phyloP scores from a whole-genome alignment of 2,888 invertebrate species.

The Euplexia lucipara region DNA sequence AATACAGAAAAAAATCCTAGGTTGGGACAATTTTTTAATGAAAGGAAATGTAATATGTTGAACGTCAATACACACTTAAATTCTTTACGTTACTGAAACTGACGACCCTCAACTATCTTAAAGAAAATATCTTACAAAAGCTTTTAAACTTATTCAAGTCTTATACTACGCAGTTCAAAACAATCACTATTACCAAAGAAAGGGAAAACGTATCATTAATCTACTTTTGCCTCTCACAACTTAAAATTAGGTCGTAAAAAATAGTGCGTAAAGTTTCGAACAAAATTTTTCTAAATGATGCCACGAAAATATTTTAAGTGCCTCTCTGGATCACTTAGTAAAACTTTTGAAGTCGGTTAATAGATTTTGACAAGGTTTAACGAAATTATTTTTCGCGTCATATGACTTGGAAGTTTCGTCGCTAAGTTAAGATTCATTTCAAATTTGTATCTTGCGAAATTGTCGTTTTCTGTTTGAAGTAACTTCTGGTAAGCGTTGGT shows the following conservation, averaged over 20 bases:
- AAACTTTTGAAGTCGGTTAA: neutral
- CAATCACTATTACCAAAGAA: slow-evolving; percentile 23
- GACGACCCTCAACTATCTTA: neutral
- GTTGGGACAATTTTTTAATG: no score
- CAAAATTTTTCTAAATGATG: neutral
- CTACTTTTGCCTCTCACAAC: neutral
- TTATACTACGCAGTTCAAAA: slow-evolving; percentile 7
- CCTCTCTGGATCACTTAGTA: neutral
- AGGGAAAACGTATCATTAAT: slow-evolving; percentile 15
- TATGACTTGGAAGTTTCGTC: neutral
- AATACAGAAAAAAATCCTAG: no score
- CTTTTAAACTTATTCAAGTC: slow-evolving; percentile 18
- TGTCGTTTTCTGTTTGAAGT: neutral
- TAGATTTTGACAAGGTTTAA: slow-evolving; percentile 5
- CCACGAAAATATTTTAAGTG: slow-evolving; percentile 4
- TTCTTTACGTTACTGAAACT: neutral
- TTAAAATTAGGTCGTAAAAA: slow-evolving; percentile 17
- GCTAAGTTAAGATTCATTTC: neutral
- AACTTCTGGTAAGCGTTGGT: no score
- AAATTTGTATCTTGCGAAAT: neutral
- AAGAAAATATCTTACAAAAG: slow-evolving; percentile 10
- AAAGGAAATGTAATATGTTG: no score
- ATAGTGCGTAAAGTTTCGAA: slow-evolving; percentile 1
- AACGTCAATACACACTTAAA: slow-evolving; percentile 1
- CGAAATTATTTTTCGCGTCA: slow-evolving; percentile 9